These are phyloP conservation scores for Plutomurus gul DNA, from an alignment of 1,140 invertebrate genomes.

Conservation along the genomic window DNA sequence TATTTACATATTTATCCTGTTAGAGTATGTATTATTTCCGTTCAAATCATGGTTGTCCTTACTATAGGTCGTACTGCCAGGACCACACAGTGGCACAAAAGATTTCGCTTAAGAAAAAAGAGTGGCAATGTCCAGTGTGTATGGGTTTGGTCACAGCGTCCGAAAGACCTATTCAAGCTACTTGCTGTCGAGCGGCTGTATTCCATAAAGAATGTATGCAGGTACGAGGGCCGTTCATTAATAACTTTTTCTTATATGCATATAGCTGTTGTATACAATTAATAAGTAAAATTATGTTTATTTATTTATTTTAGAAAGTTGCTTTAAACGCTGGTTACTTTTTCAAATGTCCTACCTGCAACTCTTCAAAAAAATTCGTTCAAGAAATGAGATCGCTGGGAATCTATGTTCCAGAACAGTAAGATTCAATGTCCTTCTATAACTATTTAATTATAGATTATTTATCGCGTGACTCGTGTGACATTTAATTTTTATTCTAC, in stretches of 20 bases:
- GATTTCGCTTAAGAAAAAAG: not conserved
- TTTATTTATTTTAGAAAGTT: constrained; percentile 17
- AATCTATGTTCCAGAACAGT: constrained; percentile 52
- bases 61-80: not conserved
- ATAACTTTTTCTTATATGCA: not conserved
- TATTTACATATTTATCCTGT: not conserved
- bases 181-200: not conserved
- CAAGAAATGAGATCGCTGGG: constrained; percentile 41
- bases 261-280: not conserved
- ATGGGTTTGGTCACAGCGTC: not conserved
- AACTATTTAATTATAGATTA: no score
- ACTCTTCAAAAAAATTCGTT: constrained; percentile 30
- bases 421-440: constrained; percentile 9
- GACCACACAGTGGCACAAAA: not conserved
- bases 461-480: no score
- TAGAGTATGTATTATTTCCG: not conserved
- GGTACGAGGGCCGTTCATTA: not conserved
- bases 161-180: not conserved
- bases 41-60: no score
- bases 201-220: constrained; percentile 1
- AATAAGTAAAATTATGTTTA: not conserved
- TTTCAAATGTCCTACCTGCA: constrained; percentile 50
- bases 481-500: no score
- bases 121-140: not conserved
- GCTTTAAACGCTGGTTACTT: constrained; percentile 51